Conservation (phyloP, 2,888 invertebrate species). For the Bibio marci region DNA sequence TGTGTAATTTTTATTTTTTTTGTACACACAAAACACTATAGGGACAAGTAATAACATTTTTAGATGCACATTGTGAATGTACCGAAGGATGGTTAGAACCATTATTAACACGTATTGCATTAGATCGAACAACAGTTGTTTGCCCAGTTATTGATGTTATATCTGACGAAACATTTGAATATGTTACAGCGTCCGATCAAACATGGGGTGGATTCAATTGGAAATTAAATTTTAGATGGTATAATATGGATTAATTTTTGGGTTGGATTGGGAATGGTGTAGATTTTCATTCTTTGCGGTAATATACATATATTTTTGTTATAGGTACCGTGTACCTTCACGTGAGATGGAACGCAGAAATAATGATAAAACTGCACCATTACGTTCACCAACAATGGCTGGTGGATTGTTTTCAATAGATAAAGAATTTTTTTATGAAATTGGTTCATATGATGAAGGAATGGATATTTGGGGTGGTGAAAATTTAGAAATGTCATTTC, state of each 20-base stretch:
- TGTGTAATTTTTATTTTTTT: background rate
- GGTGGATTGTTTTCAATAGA: conserved; percentile 93
- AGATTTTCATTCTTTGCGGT: too few relatives aligned
- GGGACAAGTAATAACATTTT: conserved; percentile 30
- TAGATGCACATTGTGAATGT: conserved; percentile 31
- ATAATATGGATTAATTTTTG: conserved; percentile 29
- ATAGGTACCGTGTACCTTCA: conserved; percentile 91
- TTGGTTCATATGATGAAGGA: conserved; percentile 96
- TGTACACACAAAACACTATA: conserved; percentile 6
- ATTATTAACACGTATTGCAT: conserved; percentile 74
- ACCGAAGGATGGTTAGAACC: conserved; percentile 99
- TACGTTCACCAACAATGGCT: conserved; percentile 96
- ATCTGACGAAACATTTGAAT: conserved; percentile 96
- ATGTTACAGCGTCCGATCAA: conserved; percentile 96
- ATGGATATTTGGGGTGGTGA: conserved; percentile 96
- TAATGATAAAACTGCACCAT: conserved; percentile 80
- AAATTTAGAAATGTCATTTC: conserved; percentile 34
- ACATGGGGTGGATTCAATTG: conserved; percentile 99
- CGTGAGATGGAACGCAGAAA: conserved; percentile 88
- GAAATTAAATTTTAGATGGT: conserved; percentile 97
- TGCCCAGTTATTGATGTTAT: conserved; percentile 99
- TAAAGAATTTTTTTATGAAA: conserved; percentile 90
- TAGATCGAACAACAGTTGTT: conserved; percentile 84
- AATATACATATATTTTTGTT: too few relatives aligned
- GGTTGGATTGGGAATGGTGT: too few relatives aligned